phyloP scores from a whole-genome alignment of 2,797 vertebrate species.

The Coracias cyanogaster region DNA sequence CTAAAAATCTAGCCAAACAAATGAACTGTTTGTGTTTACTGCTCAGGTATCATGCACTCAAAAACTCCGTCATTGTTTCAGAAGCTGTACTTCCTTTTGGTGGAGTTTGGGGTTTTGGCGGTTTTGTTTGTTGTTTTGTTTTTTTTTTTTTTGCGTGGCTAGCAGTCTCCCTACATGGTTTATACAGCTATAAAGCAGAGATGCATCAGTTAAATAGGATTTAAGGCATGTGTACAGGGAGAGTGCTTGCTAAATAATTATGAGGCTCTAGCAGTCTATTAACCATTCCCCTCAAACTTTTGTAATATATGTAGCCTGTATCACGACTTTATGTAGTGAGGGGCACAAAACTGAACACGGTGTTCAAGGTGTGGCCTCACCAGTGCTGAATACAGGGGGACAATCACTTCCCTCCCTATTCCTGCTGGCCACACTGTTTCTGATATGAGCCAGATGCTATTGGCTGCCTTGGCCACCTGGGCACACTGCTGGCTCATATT shows the following conservation, averaged over 20 bases:
- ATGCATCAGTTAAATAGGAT: background rate
- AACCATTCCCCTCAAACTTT: background rate
- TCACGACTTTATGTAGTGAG: background rate
- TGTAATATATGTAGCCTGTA: background rate
- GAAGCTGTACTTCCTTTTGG: background rate
- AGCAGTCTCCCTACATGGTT: background rate
- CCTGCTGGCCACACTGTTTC: too few relatives aligned
- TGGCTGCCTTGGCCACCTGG: too few relatives aligned
- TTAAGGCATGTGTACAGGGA: background rate
- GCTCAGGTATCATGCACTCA: background rate
- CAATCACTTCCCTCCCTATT: too few relatives aligned
- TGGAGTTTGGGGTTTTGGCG: rapidly evolving
- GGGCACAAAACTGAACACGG: too few relatives aligned
- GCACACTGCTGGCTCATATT: too few relatives aligned
- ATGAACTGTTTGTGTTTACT: background rate
- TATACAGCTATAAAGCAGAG: background rate
- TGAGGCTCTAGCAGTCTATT: background rate
- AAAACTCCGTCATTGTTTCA: background rate
- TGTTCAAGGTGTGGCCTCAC: too few relatives aligned
- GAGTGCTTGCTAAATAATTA: background rate
- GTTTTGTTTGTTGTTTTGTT: background rate
- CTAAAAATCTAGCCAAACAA: background rate
- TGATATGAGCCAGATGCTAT: too few relatives aligned
- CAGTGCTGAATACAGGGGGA: too few relatives aligned
- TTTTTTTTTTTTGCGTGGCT: background rate